Evolutionary conservation across 2,113 vertebrate genomes (phyloP), one percentile per base, ranked within the genome.

Genomic region (Smithornis capensis): DNA sequence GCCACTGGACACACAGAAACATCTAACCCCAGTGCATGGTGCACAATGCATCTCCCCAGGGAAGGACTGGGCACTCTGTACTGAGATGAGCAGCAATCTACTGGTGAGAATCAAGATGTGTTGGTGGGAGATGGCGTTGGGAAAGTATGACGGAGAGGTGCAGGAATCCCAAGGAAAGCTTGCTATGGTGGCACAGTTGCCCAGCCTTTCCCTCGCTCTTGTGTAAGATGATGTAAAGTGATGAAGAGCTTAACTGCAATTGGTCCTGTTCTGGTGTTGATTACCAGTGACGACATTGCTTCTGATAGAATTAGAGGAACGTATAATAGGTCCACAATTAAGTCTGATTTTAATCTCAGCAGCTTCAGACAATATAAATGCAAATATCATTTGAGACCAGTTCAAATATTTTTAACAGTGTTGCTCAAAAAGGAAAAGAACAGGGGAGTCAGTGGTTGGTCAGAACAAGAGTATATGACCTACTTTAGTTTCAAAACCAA

Each of bases 131-230:
- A 78, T 33, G 25, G 47, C 3, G 4, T 63, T 92, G 42, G 38
- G 77, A 78, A 86, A 70, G 71, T 0, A 18, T 97, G 91, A 96
- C 17, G 0, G 62, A 89, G 91, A 63, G 84, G 24, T 45, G 55
- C 16, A 94, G 95, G 91, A 96, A 97, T 96, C 89, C 90, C 63
- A 86, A 79, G 80, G 82, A 91, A 86, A n/a, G 82, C 42, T 69
- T 50, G 56, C 53, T 77, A 79, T 1, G 0, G 49, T 27, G 33
- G 69, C 44, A 28, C 69, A n/a, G 69, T 69, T 1, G 0, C n/a
- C 33, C 62, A 57, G 79, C 56, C 60, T 88, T 92, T 93, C 85
- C 68, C 75, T 88, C 0, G 0, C 45, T 77, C 82, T 94, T 95
- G 90, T 40, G 1, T 69, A 96, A 95, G 76, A 79, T 23, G 3